Conservation (phyloP, 2,797 vertebrate species). For the Catamblyrhynchus diadema region DNA sequence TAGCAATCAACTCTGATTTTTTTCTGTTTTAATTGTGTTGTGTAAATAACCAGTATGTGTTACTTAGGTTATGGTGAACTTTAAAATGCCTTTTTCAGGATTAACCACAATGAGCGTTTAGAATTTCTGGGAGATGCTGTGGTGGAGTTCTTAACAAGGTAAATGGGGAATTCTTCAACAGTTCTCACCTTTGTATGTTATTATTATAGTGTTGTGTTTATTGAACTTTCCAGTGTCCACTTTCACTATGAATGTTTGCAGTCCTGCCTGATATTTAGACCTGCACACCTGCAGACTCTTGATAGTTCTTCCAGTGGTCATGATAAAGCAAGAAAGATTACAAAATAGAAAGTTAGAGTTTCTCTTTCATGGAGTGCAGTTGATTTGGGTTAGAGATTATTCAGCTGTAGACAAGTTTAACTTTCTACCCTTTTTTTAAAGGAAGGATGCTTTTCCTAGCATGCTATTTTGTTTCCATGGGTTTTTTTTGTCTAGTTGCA, state of each 20-base stretch:
- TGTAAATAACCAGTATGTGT: not conserved
- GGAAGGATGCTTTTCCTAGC: conserved; percentile 61
- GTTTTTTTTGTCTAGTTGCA: conserved; percentile 49
- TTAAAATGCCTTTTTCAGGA: conserved; percentile 76
- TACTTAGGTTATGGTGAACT: not conserved
- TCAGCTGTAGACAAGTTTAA: conserved; percentile 34
- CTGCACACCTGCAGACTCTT: not conserved
- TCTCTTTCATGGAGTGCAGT: conserved; percentile 53
- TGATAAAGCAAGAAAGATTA: conserved; percentile 46
- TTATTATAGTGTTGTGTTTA: not conserved
- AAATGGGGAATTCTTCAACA: conserved; percentile 55
- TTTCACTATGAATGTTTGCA: not conserved
- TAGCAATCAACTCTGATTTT: not conserved
- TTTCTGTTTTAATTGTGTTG: not conserved
- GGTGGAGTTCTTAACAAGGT: conserved; percentile 98
- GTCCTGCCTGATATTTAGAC: not conserved
- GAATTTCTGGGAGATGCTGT: conserved; percentile 99
- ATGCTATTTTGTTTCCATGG: conserved; percentile 57
- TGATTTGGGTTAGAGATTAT: conserved; percentile 48
- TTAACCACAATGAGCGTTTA: conserved; percentile 97
- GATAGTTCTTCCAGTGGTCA: conserved; percentile 24
- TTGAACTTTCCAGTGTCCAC: not conserved
- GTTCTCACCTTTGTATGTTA: not conserved
- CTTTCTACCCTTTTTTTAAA: conserved; percentile 55
- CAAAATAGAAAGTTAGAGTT: conserved; percentile 60